These are phyloP conservation scores for Cherax destructor DNA, from an alignment of 1,140 invertebrate genomes.

Conservation along the genomic window DNA sequence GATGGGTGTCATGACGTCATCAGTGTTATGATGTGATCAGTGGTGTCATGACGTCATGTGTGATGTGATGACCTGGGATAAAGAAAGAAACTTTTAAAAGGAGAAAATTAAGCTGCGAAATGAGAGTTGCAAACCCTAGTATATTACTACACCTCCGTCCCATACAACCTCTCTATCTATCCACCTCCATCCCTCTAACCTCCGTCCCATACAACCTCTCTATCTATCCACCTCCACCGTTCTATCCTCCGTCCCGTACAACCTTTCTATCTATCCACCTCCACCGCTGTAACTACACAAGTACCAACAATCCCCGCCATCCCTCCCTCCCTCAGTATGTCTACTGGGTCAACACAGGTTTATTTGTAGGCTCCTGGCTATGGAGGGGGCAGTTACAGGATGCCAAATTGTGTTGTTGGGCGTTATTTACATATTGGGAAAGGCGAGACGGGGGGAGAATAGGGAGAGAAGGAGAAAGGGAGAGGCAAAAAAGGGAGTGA, in stretches of 20 bases:
- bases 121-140: too few relatives aligned
- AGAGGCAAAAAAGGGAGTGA: background rate
- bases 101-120: too few relatives aligned
- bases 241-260: background rate
- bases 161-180: too few relatives aligned
- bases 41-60: too few relatives aligned
- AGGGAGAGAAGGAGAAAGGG: background rate
- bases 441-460: background rate
- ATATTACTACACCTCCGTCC: too few relatives aligned
- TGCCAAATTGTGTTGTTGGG: constrained; percentile 1
- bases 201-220: too few relatives aligned
- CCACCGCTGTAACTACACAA: background rate
- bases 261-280: background rate
- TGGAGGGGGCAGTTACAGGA: background rate
- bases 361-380: background rate
- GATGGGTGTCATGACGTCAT: too few relatives aligned
- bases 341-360: background rate
- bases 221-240: too few relatives aligned
- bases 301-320: background rate
- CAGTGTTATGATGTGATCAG: too few relatives aligned
- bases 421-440: background rate
- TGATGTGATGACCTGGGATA: too few relatives aligned
- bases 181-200: too few relatives aligned
- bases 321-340: background rate
- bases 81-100: too few relatives aligned